phyloP scores from a whole-genome alignment of 1,140 invertebrate genomes.

The Neoseiulus cucumeris region DNA sequence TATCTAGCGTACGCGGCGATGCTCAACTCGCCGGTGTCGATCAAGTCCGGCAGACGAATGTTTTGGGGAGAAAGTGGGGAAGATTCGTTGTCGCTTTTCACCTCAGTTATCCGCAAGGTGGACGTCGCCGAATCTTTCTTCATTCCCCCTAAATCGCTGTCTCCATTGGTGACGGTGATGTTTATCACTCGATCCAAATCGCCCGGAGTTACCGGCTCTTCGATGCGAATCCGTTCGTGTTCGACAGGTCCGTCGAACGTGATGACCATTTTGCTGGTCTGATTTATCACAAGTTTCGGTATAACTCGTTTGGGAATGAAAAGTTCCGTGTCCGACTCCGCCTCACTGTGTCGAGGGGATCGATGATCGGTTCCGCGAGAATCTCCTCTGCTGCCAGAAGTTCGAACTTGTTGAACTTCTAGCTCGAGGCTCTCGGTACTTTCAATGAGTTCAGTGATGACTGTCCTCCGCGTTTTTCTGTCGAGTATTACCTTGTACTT shows the following conservation, averaged over 20 bases:
- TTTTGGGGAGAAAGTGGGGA: not conserved
- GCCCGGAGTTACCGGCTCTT: not conserved
- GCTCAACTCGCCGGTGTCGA: not conserved
- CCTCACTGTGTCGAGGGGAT: not conserved
- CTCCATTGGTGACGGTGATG: not conserved
- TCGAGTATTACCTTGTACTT: slow-evolving; percentile 4
- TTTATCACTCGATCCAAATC: not conserved
- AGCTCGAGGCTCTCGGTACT: not conserved
- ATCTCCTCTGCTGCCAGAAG: not conserved
- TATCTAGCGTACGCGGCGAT: not conserved
- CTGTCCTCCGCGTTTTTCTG: not conserved
- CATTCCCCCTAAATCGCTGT: not conserved
- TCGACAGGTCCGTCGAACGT: not conserved
- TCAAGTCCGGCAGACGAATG: not conserved
- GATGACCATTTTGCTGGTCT: not conserved
- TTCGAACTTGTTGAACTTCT: not conserved
- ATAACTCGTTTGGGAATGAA: not conserved
- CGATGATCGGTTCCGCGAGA: too few species aligned
- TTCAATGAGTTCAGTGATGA: slow-evolving; percentile 5
- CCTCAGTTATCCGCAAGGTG: not conserved
- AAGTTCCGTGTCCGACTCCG: not conserved
- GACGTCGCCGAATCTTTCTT: not conserved
- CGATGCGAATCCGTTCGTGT: not conserved
- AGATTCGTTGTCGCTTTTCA: too few species aligned
- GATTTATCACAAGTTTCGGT: slow-evolving; percentile 3